A percentile compares a stretch with the other conserved stretches of the same genome.
phyloP scores from a whole-genome alignment of 2,797 vertebrate genomes.

The Sparidentex hasta region DNA sequence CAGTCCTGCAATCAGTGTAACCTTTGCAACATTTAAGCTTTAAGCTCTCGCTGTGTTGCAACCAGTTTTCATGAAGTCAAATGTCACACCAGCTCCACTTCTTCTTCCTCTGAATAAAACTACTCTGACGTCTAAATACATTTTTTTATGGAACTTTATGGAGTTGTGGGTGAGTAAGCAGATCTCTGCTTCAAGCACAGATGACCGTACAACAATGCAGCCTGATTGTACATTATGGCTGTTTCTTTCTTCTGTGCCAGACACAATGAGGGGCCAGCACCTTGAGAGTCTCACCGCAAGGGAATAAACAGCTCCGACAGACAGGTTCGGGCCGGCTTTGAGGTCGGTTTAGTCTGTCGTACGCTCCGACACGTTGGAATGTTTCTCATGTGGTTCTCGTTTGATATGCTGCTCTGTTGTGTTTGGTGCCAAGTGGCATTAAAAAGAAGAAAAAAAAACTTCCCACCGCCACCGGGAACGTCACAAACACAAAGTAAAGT shows the following conservation, averaged over 20 bases:
- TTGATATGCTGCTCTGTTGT: constrained; percentile 28
- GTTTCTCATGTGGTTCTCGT: constrained; percentile 41
- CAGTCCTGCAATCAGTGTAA: neutral
- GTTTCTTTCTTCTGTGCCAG: neutral
- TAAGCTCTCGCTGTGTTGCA: neutral
- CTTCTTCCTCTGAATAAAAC: neutral
- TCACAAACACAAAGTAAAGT: constrained; percentile 30
- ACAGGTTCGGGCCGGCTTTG: constrained; percentile 3
- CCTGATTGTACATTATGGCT: neutral
- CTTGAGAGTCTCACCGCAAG: neutral
- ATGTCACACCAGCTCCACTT: neutral
- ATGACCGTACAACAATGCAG: neutral
- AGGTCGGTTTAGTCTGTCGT: neutral
- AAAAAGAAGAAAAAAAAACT: neutral
- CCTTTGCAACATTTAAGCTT: neutral
- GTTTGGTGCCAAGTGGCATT: neutral
- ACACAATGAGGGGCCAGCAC: neutral
- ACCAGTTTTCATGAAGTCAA: neutral
- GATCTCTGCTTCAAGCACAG: neutral
- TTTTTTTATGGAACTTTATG: neutral
- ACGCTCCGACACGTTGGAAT: constrained; percentile 14
- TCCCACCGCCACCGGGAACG: neutral
- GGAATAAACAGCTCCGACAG: neutral
- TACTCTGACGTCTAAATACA: neutral
- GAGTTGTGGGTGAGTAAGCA: neutral